Percentiles rank a stretch among this genome's conserved stretches.
Conservation (phyloP, 2,888 invertebrate genomes). For the Heliconius ismenius region DNA sequence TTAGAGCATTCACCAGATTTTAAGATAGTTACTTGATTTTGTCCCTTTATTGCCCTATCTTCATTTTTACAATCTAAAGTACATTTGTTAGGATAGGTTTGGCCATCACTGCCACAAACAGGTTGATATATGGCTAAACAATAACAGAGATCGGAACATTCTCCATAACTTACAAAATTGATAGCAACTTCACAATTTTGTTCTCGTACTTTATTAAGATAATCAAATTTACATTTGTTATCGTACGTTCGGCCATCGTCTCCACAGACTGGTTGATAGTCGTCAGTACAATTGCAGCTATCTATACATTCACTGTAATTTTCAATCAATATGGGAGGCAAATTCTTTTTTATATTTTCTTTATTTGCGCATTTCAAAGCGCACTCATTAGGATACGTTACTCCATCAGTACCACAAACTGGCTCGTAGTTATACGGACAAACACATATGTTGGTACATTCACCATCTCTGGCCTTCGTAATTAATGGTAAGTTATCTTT, state of each 20-base stretch:
- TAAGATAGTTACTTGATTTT: slow-evolving; percentile 22
- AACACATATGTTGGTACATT: slow-evolving; percentile 37
- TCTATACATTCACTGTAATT: slow-evolving; percentile 40
- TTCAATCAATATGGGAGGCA: slow-evolving; percentile 19
- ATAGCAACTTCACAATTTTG: slow-evolving; percentile 7
- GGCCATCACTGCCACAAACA: slow-evolving; percentile 42
- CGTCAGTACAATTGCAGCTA: slow-evolving; percentile 37
- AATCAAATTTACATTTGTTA: slow-evolving; percentile 45
- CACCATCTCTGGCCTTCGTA: slow-evolving; percentile 25
- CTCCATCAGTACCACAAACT: slow-evolving; percentile 47
- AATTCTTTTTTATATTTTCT: slow-evolving; percentile 23
- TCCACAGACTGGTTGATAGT: slow-evolving; percentile 49
- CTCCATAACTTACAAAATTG: slow-evolving; percentile 44
- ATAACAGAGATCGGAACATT: slow-evolving; percentile 41
- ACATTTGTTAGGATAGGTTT: slow-evolving; percentile 45
- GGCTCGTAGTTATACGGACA: slow-evolving; percentile 42
- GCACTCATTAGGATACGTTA: slow-evolving; percentile 44
- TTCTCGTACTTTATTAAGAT: slow-evolving; percentile 37
- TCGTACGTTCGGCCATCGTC: slow-evolving; percentile 47
- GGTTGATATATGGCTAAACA: slow-evolving; percentile 39
- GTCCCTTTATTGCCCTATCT: slow-evolving; percentile 23
- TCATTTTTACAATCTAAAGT: slow-evolving; percentile 45
- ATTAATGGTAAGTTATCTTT: slow-evolving; percentile 10
- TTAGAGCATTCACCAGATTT: slow-evolving; percentile 37
- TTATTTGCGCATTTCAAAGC: slow-evolving; percentile 37